Base-by-base conservation (phyloP, 2,797 vertebrate species). In the Fratercula arctica region DNA sequence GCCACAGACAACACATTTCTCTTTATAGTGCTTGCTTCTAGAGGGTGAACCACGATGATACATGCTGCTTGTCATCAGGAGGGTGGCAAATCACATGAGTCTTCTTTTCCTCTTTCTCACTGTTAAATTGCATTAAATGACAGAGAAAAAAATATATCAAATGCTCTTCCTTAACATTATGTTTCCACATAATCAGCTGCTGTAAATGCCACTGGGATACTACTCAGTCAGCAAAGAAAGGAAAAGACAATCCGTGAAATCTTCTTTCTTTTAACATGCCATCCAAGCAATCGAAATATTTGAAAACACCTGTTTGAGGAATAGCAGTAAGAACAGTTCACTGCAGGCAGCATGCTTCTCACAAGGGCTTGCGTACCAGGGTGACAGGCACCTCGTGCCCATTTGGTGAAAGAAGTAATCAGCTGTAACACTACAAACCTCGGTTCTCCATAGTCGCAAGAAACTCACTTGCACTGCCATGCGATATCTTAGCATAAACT, bases 211-310 rank as follows among this genome's bases (percentile, higher is more conserved):
- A 68, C 51, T 77, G 48, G 70, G 45, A 74, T 67, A 21, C 11
- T 86, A 63, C 33, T 78, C 33, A 75, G 48, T 57, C 41, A 93
- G 23, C 37, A 93, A 89, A 81, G 61, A 86, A 92, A 92, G 14
- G 29, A 61, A 76, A 85, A 54, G 37, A 18, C 14, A 54, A 25
- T 54, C 24, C 45, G 72, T 26, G 4, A 81, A 79, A 50, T 50
- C 14, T n/a, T 57, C 39, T 37, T 8, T 54, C 31, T 81, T 84
- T 69, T 84, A 88, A 60, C 18, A 79, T 60, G n/a, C 29, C 72
- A 78, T 78, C 14, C 28, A 81, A 77, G 17, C 24, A 73, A 45
- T 4, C 0, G 2, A 84, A 91, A 66, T 78, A 61, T 56, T 85
- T 88, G 53, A 72, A 61, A 90, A 77, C 26, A 80, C 2, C 46